These are phyloP conservation scores for Galeruca laticollis DNA, from an alignment of 2,888 invertebrate species.

Conservation along the genomic window DNA sequence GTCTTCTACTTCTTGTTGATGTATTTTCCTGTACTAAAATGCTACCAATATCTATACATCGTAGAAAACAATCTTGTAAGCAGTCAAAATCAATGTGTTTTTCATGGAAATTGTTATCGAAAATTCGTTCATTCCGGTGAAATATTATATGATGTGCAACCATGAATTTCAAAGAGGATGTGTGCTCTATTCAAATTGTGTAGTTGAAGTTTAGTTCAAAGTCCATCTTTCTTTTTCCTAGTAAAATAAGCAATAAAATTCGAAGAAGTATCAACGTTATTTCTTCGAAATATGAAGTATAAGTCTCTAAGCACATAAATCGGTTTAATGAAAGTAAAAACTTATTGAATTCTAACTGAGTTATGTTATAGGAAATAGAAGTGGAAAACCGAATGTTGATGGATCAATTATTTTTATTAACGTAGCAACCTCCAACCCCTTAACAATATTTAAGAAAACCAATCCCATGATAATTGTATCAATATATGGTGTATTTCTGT, in stretches of 20 bases:
- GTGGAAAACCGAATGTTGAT: too few species aligned
- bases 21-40: not conserved
- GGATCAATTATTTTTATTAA: too few species aligned
- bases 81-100: slow-evolving; percentile 17
- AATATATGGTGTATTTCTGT: too few species aligned
- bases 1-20: not conserved
- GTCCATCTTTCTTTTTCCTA: not conserved
- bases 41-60: not conserved
- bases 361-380: too few species aligned
- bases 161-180: slow-evolving; percentile 30
- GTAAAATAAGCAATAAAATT: not conserved
- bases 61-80: slow-evolving; percentile 6
- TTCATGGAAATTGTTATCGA: slow-evolving; percentile 27
- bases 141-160: slow-evolving; percentile 22
- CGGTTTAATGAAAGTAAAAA: too few species aligned
- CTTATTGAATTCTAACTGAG: too few species aligned
- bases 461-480: too few species aligned
- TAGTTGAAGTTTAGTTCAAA: not conserved
- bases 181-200: slow-evolving; percentile 13
- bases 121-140: slow-evolving; percentile 22
- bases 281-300: not conserved
- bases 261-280: not conserved
- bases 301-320: too few species aligned
- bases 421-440: too few species aligned
- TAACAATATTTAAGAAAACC: too few species aligned